Conservation (phyloP, 2,113 vertebrate species). For the Myrmecophaga tridactyla region DNA sequence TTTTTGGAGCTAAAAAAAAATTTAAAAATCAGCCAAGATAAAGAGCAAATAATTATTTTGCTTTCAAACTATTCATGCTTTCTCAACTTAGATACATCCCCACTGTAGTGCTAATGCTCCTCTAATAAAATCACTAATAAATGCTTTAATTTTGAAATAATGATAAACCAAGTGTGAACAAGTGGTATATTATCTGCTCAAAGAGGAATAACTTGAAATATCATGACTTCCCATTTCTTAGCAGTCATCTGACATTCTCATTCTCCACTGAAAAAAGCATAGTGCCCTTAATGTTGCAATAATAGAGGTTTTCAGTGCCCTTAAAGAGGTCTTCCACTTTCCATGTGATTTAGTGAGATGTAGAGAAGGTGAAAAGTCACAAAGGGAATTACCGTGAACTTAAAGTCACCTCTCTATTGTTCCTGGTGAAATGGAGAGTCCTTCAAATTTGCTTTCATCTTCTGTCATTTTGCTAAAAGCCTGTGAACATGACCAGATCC, state of each 20-base stretch:
- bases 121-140: not conserved
- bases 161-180: not conserved
- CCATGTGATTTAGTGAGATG: not conserved
- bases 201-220: not conserved
- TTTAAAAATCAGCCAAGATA: too few relatives aligned
- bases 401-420: not conserved
- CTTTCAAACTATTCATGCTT: not conserved
- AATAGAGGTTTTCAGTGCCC: not conserved
- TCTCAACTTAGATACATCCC: not conserved
- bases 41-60: conserved; percentile 24
- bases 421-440: not conserved
- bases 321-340: not conserved
- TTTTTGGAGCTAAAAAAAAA: too few relatives aligned
- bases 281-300: not conserved
- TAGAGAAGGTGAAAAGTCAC: not conserved
- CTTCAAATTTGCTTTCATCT: too few relatives aligned
- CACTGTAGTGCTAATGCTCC: too few relatives aligned
- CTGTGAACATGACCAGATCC: not conserved
- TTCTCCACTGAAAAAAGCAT: not conserved
- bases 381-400: not conserved
- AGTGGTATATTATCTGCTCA: not conserved
- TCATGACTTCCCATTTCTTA: not conserved
- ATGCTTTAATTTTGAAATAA: conserved; percentile 21
- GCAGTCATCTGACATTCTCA: not conserved
- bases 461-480: not conserved